Evolutionary conservation across 1,140 invertebrate species (phyloP), one percentile per base, ranked within the genome.

Genomic region (Drosophila kepulauana): DNA sequence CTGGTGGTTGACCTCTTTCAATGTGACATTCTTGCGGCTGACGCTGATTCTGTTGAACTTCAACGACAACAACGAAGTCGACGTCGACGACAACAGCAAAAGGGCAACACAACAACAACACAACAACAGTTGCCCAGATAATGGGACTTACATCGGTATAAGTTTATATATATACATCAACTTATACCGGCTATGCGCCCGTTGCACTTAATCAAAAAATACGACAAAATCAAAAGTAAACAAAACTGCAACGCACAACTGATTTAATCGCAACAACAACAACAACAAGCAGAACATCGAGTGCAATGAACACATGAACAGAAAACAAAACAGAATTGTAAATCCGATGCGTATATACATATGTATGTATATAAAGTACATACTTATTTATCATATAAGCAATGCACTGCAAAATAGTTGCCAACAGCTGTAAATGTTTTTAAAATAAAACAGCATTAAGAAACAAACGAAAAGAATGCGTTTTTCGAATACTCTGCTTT

Each of bases 1-100:
- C 82, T 90, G 82, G 82, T 89, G 82, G 79, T 86, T 86, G 86
- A 90, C 87, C 86, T 90, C 86, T 90, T 91, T 90, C 87, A 90
- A 90, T 90, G 86, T 76, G 82, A 86, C 86, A 90, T 82, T 90
- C 86, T 90, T 80, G 65, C 75, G 58, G 61, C 66, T 76, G 65
- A 76, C 63, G 68, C 66, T 76, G 81, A 80, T 82, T 81, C 51
- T 68, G 46, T 64, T 76, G 67, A 81, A 68, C 79, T 79, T 71
- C 58, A 48, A 48, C 71, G 62, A 54, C 63, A 45, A 30, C 38
- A 54, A 43, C 49, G 62, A 57, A 64, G 38, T 41, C 41, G 7
- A 25, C 16, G 15, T 5, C 61, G 73, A 63, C 65, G 16, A 20
- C 59, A 64, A 72, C 79, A 67, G 73, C 66, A 75, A 77, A 73